Conservation (phyloP, 2,113 vertebrate genomes). For the Ciconia maguari region DNA sequence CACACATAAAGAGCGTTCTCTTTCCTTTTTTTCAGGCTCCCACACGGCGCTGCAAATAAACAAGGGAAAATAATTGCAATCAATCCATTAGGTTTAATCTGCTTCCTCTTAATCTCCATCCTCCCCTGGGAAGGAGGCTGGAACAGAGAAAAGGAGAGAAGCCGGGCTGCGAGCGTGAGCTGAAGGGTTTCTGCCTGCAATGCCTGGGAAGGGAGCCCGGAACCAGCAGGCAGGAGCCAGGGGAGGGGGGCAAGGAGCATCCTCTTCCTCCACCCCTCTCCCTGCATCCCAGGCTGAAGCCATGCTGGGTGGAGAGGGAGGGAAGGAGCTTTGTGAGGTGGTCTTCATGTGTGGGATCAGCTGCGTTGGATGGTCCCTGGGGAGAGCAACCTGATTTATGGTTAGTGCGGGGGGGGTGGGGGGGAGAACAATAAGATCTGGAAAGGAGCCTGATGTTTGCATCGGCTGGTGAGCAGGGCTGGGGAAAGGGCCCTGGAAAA, state of each 20-base stretch:
- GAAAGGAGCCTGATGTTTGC: background rate
- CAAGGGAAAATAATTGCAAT: conserved; percentile 37
- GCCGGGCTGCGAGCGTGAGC: background rate
- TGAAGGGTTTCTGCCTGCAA: background rate
- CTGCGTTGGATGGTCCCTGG: background rate
- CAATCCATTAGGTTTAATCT: conserved; percentile 42
- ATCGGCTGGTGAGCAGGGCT: background rate
- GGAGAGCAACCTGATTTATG: background rate
- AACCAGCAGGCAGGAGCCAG: background rate
- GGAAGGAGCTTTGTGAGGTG: background rate
- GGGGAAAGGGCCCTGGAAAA: background rate
- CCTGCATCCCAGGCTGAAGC: background rate
- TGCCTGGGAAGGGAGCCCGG: background rate
- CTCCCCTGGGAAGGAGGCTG: background rate
- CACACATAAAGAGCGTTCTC: background rate
- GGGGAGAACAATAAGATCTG: background rate
- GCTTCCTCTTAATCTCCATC: conserved; percentile 32
- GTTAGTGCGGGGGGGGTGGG: background rate
- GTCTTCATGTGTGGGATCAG: background rate
- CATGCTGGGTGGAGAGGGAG: too few species aligned
- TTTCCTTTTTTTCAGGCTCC: background rate
- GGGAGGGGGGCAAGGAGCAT: background rate
- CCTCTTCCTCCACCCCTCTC: background rate
- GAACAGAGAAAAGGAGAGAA: background rate
- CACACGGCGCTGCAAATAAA: background rate